A percentile compares a stretch with the other conserved stretches of the same genome.
These are phyloP conservation scores for Anodontia alba DNA, from an alignment of 2,888 invertebrate genomes.

Conservation along the genomic window DNA sequence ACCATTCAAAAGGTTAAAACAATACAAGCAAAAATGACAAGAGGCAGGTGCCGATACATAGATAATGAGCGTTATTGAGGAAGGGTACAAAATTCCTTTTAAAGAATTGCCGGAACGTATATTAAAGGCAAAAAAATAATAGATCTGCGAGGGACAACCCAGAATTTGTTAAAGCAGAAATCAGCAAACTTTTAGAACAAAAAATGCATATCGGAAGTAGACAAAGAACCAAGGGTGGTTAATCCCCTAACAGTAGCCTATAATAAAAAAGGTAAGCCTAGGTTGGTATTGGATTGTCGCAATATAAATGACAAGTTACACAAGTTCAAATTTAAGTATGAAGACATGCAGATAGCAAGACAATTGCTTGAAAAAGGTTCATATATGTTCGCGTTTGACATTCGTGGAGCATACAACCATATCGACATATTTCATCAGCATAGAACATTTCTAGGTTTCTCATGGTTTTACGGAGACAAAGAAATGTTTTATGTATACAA, in stretches of 20 bases:
- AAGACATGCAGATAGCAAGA: conserved; percentile 8
- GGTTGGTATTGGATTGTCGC: conserved; percentile 15
- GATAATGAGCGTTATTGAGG: not conserved
- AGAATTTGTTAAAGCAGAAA: conserved; percentile 3
- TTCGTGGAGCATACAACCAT: not conserved
- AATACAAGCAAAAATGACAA: not conserved
- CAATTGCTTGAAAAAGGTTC: conserved; percentile 1
- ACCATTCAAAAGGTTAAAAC: not conserved
- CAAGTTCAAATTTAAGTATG: conserved; percentile 16
- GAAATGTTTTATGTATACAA: not conserved
- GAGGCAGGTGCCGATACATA: not conserved
- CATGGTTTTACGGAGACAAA: not conserved
- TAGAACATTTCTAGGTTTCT: not conserved
- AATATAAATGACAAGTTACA: not conserved
- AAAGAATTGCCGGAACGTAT: not conserved
- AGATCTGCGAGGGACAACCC: conserved; percentile 9
- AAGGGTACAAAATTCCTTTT: conserved; percentile 18
- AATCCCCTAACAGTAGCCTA: not conserved
- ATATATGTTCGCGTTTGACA: conserved; percentile 2
- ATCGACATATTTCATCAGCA: not conserved
- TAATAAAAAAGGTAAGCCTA: conserved; percentile 4
- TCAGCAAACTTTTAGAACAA: not conserved
- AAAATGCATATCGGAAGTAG: not conserved
- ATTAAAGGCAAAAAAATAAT: not conserved
- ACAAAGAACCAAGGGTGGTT: not conserved